phyloP scores from a whole-genome alignment of 2,888 invertebrate species.

The Drosophila infuscata region DNA sequence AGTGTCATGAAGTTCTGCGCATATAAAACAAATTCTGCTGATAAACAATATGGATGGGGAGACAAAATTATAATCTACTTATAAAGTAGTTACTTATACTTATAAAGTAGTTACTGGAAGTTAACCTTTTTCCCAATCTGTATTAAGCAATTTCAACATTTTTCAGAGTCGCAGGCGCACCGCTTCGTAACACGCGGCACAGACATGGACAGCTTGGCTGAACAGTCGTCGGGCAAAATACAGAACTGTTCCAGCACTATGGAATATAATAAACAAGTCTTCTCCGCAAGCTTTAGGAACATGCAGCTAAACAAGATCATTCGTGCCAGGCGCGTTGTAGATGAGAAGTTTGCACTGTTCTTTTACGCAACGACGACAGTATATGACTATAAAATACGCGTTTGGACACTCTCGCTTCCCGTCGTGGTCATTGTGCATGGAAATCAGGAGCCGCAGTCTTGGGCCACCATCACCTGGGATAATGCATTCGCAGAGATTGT shows the following conservation, averaged over 20 bases:
- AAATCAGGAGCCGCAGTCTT: slow-evolving; percentile 99
- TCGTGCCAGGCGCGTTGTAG: slow-evolving; percentile 98
- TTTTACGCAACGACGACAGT: slow-evolving; percentile 93
- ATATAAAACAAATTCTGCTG: neutral
- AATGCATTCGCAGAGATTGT: slow-evolving; percentile 99
- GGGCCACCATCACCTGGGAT: slow-evolving; percentile 87
- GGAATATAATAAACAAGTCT: slow-evolving; percentile 95
- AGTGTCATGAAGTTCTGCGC: neutral
- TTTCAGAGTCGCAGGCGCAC: slow-evolving; percentile 90
- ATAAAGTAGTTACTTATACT: too few relatives aligned
- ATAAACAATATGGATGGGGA: neutral
- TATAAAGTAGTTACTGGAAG: neutral
- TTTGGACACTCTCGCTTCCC: slow-evolving; percentile 98
- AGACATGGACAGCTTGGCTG: slow-evolving; percentile 79
- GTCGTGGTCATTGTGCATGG: slow-evolving; percentile 99
- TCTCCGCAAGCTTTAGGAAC: slow-evolving; percentile 96
- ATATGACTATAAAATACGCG: slow-evolving; percentile 88
- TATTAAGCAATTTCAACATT: neutral
- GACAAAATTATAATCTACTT: neutral
- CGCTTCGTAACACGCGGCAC: slow-evolving; percentile 83
- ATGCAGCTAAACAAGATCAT: slow-evolving; percentile 98
- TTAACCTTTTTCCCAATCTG: neutral
- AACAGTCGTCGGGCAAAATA: slow-evolving; percentile 92
- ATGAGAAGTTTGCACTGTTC: slow-evolving; percentile 96
- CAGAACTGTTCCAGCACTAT: slow-evolving; percentile 97